Conservation (phyloP, 2,113 vertebrate genomes). For the Paradisaea rubra region DNA sequence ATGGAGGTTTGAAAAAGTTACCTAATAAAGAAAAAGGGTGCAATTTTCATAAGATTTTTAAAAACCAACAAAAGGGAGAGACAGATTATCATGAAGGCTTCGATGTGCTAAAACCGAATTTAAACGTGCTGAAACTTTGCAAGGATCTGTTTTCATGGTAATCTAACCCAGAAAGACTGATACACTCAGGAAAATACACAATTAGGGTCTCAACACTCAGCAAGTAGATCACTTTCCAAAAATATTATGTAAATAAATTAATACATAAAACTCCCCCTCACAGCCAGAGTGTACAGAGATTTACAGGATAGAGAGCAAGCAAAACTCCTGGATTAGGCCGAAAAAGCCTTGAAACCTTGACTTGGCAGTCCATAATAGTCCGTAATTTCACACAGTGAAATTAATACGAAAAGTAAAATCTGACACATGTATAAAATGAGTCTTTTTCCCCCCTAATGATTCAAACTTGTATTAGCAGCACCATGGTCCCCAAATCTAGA, state of each 20-base stretch:
- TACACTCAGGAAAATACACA: not conserved
- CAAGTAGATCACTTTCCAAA: not conserved
- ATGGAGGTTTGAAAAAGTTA: not conserved
- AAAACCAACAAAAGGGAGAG: not conserved
- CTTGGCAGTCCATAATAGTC: not conserved
- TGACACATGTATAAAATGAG: not conserved
- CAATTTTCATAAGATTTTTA: not conserved
- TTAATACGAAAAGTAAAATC: not conserved
- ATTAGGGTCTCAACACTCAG: not conserved
- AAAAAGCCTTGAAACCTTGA: not conserved
- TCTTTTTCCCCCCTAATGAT: not conserved
- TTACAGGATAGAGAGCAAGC: not conserved
- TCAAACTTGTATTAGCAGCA: not conserved
- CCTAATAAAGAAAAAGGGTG: not conserved
- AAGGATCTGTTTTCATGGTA: not conserved
- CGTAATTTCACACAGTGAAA: not conserved
- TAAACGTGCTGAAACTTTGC: not conserved
- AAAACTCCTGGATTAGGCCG: not conserved
- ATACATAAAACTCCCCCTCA: not conserved
- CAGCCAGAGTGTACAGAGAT: not conserved
- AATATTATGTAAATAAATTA: not conserved
- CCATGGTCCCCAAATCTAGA: conserved; percentile 17
- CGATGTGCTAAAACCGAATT: not conserved
- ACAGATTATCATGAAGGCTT: not conserved
- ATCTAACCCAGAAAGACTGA: not conserved